Conservation (phyloP, 2,113 vertebrate genomes). For the Catagonus wagneri region DNA sequence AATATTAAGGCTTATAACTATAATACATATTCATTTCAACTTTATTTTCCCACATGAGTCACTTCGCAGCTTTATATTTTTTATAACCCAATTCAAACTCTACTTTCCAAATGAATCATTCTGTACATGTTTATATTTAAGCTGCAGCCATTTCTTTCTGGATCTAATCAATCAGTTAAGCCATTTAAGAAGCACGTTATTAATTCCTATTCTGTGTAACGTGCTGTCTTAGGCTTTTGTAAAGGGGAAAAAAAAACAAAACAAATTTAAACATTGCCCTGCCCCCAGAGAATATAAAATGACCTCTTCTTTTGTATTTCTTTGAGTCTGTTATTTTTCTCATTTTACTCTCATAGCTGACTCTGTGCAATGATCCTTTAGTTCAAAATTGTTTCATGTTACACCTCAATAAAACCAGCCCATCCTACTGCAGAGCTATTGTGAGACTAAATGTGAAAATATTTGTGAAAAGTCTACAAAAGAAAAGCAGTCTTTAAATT, state of each 20-base stretch:
- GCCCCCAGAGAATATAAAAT: background rate
- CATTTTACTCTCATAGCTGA: background rate
- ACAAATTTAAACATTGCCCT: background rate
- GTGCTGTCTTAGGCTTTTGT: background rate
- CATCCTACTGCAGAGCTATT: background rate
- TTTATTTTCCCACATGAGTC: rapidly evolving
- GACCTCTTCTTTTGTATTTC: background rate
- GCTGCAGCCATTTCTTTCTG: background rate
- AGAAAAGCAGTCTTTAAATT: background rate
- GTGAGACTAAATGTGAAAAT: background rate
- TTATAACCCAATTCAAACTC: background rate
- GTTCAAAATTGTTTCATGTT: slow-evolving; percentile 54
- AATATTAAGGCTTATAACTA: background rate
- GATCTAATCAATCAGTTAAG: background rate
- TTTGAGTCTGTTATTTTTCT: background rate
- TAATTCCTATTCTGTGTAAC: background rate
- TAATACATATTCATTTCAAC: background rate
- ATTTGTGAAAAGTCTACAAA: background rate
- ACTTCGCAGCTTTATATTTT: background rate
- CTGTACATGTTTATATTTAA: background rate
- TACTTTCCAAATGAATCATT: background rate
- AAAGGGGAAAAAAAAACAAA: background rate
- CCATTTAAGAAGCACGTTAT: background rate
- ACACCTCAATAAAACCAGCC: background rate
- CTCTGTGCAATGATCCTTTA: background rate